phyloP scores from a whole-genome alignment of 2,888 invertebrate species.

The Oegoconia quadripuncta region DNA sequence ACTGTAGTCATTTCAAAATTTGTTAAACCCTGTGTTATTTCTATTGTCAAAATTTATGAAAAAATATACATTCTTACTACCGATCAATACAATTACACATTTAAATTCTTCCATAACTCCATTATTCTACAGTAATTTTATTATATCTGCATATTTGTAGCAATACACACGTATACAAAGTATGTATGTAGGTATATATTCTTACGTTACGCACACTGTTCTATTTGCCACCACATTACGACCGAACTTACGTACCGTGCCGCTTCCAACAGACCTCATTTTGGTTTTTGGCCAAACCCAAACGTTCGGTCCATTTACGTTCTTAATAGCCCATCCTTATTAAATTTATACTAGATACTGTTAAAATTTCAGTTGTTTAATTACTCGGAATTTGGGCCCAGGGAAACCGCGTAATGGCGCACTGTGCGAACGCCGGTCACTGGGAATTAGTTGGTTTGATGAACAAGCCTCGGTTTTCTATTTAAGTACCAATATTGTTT shows the following conservation, averaged over 20 bases:
- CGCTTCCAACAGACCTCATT: constrained; percentile 50
- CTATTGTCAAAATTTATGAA: too few species aligned
- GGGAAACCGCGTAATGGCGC: constrained; percentile 57
- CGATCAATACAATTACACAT: too few species aligned
- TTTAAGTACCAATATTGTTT: too few species aligned
- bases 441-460: constrained; percentile 56
- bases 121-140: constrained; percentile 31
- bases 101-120: too few species aligned
- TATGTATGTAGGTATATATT: not conserved
- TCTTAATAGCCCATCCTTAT: constrained; percentile 71
- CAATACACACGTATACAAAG: not conserved
- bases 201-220: constrained; percentile 5
- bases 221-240: constrained; percentile 16
- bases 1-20: too few species aligned
- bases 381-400: constrained; percentile 66
- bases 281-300: constrained; percentile 73
- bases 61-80: too few species aligned
- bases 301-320: constrained; percentile 63
- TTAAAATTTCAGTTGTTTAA: constrained; percentile 76
- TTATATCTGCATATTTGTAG: constrained; percentile 5
- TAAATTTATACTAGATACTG: constrained; percentile 72
- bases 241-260: constrained; percentile 36
- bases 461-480: constrained; percentile 17
- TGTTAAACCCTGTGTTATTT: too few species aligned
- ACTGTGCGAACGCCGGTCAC: constrained; percentile 39